Conservation (phyloP, 23 tunicate species). For the Diplosoma virens region DNA sequence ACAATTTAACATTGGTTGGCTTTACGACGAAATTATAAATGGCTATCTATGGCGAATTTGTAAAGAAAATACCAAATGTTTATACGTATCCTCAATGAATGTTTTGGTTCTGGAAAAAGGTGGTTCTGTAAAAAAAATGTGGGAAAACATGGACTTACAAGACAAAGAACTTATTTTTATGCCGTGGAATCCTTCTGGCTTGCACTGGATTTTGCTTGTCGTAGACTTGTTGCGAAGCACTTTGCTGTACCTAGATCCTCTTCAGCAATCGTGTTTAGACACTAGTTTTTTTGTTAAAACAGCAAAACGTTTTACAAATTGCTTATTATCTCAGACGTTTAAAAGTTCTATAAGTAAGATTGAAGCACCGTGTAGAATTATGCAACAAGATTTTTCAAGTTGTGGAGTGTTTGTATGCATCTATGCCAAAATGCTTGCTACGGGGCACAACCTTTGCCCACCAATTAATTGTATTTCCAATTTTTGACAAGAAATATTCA, state of each 20-base stretch:
- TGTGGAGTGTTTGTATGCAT: slow-evolving; percentile 41
- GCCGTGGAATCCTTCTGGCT: slow-evolving; percentile 24
- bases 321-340: slow-evolving; percentile 6
- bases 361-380: slow-evolving; percentile 8
- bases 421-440: slow-evolving; percentile 29
- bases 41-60: slow-evolving; percentile 26
- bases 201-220: slow-evolving; percentile 40
- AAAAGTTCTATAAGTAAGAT: neutral
- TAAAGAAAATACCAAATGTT: neutral
- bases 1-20: slow-evolving; percentile 16
- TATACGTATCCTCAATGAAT: slow-evolving; percentile 11
- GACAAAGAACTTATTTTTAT: slow-evolving; percentile 8
- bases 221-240: slow-evolving; percentile 2
- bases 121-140: neutral
- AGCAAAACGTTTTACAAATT: slow-evolving; percentile 14
- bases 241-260: slow-evolving; percentile 32
- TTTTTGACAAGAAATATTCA: too few relatives aligned
- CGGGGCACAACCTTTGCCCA: too few relatives aligned
- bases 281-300: neutral
- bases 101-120: neutral
- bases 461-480: too few relatives aligned
- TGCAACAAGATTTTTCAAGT: neutral
- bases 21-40: slow-evolving; percentile 26
- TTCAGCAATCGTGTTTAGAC: neutral
- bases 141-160: neutral